These are phyloP conservation scores for Ochlodes sylvanus DNA, from an alignment of 2,888 invertebrate genomes.

Conservation along the genomic window DNA sequence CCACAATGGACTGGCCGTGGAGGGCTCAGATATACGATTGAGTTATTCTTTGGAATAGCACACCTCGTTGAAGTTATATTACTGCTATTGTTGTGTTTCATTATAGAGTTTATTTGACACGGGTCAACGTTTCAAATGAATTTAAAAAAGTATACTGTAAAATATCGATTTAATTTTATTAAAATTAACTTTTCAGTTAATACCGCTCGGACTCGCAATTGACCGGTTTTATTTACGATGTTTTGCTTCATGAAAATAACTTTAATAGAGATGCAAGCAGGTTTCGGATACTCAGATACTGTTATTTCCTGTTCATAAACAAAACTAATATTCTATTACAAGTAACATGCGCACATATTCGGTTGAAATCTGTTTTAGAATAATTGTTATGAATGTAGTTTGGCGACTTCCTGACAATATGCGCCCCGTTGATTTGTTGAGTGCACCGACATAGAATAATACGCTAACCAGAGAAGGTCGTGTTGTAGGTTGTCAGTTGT, in stretches of 20 bases:
- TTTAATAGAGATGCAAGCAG: too few relatives aligned
- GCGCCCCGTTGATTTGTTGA: slow-evolving; percentile 52
- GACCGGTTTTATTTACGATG: too few relatives aligned
- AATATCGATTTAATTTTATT: too few relatives aligned
- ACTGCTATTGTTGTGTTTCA: too few relatives aligned
- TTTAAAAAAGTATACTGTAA: too few relatives aligned
- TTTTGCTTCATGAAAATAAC: too few relatives aligned
- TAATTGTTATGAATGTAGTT: slow-evolving; percentile 50
- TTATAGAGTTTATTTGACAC: too few relatives aligned
- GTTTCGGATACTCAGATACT: neutral
- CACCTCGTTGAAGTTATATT: neutral
- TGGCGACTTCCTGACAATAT: slow-evolving; percentile 52
- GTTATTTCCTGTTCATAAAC: neutral
- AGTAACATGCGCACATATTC: neutral
- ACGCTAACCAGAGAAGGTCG: neutral
- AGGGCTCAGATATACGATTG: neutral
- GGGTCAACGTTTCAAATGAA: too few relatives aligned
- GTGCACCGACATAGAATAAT: slow-evolving; percentile 39
- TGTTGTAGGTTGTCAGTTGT: too few relatives aligned
- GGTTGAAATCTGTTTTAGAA: slow-evolving; percentile 36
- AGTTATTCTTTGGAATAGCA: slow-evolving; percentile 7
- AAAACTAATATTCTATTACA: slow-evolving; percentile 3
- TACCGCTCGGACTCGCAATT: too few relatives aligned
- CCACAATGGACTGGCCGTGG: neutral
- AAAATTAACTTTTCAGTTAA: too few relatives aligned